Conservation (phyloP, 2,113 vertebrate genomes). For the Pseudopodoces humilis region DNA sequence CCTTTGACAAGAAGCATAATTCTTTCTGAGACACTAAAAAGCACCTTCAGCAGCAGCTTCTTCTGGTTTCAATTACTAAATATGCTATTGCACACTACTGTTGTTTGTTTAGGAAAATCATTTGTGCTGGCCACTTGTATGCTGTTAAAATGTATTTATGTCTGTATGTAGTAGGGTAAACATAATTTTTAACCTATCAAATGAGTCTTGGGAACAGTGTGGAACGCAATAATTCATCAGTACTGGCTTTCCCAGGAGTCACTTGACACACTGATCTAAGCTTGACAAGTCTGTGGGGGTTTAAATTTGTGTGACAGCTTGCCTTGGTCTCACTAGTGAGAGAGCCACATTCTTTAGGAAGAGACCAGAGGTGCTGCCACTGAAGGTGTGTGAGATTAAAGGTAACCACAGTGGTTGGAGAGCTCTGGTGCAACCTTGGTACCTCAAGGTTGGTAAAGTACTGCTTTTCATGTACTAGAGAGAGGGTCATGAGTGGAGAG, state of each 20-base stretch:
- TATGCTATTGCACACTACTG: background rate
- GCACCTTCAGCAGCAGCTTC: background rate
- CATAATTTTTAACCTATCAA: background rate
- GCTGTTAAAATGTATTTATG: background rate
- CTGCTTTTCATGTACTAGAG: background rate
- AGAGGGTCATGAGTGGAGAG: background rate
- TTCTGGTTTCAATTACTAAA: background rate
- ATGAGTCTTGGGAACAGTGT: background rate
- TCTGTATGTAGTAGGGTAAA: background rate
- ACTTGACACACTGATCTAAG: background rate
- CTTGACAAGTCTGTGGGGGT: background rate
- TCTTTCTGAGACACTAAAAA: background rate
- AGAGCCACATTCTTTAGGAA: background rate
- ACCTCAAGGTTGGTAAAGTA: background rate
- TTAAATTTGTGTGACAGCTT: background rate
- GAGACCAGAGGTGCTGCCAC: background rate
- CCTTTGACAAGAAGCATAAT: background rate
- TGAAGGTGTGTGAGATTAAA: accelerated
- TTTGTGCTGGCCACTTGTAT: background rate
- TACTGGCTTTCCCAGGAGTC: background rate
- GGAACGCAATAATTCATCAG: background rate
- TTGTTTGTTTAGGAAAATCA: background rate
- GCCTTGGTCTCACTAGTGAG: background rate
- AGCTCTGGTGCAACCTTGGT: background rate
- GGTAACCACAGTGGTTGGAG: background rate